phyloP scores from a whole-genome alignment of 2,888 invertebrate genomes.

The Ditylenchus weischeri region DNA sequence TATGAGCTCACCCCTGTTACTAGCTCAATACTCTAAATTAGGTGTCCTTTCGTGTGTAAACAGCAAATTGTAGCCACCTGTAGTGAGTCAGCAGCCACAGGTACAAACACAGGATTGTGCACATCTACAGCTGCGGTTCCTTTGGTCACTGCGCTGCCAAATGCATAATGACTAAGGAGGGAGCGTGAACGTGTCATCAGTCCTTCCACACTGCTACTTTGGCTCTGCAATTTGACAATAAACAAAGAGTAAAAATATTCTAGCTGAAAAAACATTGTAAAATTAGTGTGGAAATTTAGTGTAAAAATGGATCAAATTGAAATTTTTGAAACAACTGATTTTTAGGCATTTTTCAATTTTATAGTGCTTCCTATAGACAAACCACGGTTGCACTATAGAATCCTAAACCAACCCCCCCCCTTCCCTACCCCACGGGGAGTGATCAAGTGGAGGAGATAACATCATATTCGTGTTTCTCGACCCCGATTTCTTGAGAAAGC shows the following conservation, averaged over 20 bases:
- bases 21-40: slow-evolving; percentile 27
- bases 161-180: slow-evolving; percentile 26
- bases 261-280: not conserved
- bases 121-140: slow-evolving; percentile 21
- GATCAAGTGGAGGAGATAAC: no score
- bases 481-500: no score
- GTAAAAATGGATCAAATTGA: no score
- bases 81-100: slow-evolving; percentile 27
- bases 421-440: no score
- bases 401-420: no score
- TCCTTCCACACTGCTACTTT: slow-evolving; percentile 29
- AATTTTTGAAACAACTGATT: no score
- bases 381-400: no score
- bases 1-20: slow-evolving; percentile 22
- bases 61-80: slow-evolving; percentile 20
- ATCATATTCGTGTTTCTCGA: no score
- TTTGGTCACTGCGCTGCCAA: slow-evolving; percentile 7
- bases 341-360: no score
- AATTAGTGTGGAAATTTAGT: not conserved
- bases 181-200: slow-evolving; percentile 24
- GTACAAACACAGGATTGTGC: slow-evolving; percentile 35
- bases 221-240: slow-evolving; percentile 19
- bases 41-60: not conserved
- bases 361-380: no score
- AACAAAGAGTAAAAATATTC: not conserved